phyloP scores from a whole-genome alignment of 2,888 invertebrate genomes.

The Gastracanthus pulcherrimus region DNA sequence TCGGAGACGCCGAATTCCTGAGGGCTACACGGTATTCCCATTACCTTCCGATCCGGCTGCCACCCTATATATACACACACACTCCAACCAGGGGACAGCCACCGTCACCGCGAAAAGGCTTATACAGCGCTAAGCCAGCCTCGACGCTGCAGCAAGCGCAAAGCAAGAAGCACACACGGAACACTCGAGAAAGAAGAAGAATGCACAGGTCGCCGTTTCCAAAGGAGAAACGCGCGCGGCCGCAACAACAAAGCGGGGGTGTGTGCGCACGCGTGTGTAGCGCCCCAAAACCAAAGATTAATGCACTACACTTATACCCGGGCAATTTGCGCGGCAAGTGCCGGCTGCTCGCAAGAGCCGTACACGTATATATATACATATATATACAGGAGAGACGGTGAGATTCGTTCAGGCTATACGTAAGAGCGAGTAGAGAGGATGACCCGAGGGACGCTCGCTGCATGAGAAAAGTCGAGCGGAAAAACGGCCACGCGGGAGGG shows the following conservation, averaged over 20 bases:
- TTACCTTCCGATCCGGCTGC: slow-evolving; percentile 62
- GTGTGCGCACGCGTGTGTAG: slow-evolving; percentile 66
- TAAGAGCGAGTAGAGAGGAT: neutral
- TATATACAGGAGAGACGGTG: slow-evolving; percentile 65
- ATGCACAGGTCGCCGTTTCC: no score
- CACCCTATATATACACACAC: no score
- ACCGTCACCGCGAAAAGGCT: no score
- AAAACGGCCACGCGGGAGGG: slow-evolving; percentile 13
- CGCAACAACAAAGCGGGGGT: slow-evolving; percentile 69
- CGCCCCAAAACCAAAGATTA: slow-evolving; percentile 78
- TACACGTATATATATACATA: no score
- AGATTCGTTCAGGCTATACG: slow-evolving; percentile 68
- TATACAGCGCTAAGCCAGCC: no score
- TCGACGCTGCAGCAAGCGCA: slow-evolving; percentile 60
- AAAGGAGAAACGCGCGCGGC: slow-evolving; percentile 68
- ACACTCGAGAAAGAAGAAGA: slow-evolving; percentile 1
- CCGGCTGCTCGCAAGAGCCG: slow-evolving; percentile 59
- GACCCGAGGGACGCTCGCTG: slow-evolving; percentile 25
- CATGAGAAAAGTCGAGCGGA: slow-evolving; percentile 28
- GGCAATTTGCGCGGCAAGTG: slow-evolving; percentile 72
- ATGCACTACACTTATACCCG: slow-evolving; percentile 76
- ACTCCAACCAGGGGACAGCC: slow-evolving; percentile 46
- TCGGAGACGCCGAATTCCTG: slow-evolving; percentile 69
- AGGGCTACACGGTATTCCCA: slow-evolving; percentile 73
- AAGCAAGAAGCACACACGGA: neutral